Conservation (phyloP, 2,888 invertebrate species). For the Frankliniella fusca region DNA sequence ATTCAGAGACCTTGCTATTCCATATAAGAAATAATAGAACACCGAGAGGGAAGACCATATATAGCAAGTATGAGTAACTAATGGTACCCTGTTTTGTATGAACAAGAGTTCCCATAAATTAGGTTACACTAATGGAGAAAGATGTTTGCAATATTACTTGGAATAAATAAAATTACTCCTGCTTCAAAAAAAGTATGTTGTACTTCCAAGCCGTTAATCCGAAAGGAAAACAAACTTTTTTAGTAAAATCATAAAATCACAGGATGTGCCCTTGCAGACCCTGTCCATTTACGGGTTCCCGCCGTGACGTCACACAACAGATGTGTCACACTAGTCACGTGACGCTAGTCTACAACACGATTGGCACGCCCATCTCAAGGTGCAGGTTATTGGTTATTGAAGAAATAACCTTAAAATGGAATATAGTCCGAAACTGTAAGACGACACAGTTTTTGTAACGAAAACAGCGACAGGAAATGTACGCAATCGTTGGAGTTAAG, state of each 20-base stretch:
- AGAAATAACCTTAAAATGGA: neutral
- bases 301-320: slow-evolving; percentile 35
- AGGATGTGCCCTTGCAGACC: neutral
- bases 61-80: neutral
- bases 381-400: slow-evolving; percentile 6
- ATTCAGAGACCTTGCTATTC: neutral
- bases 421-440: neutral
- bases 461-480: too few species aligned
- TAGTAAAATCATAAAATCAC: neutral
- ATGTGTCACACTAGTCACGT: slow-evolving; percentile 35
- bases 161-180: too few species aligned
- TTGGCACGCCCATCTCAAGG: slow-evolving; percentile 36
- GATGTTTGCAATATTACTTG: too few species aligned
- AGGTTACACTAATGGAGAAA: too few species aligned
- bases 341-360: slow-evolving; percentile 33
- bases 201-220: too few species aligned
- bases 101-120: too few species aligned
- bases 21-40: slow-evolving; percentile 21
- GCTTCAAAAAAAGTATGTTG: too few species aligned
- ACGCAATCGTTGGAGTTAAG: too few species aligned
- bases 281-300: slow-evolving; percentile 36
- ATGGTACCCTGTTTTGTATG: slow-evolving; percentile 7
- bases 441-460: too few species aligned
- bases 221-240: too few species aligned
- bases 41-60: neutral